Base-by-base conservation (phyloP, 2,888 invertebrate genomes). In the Phaonia tiefii region DNA sequence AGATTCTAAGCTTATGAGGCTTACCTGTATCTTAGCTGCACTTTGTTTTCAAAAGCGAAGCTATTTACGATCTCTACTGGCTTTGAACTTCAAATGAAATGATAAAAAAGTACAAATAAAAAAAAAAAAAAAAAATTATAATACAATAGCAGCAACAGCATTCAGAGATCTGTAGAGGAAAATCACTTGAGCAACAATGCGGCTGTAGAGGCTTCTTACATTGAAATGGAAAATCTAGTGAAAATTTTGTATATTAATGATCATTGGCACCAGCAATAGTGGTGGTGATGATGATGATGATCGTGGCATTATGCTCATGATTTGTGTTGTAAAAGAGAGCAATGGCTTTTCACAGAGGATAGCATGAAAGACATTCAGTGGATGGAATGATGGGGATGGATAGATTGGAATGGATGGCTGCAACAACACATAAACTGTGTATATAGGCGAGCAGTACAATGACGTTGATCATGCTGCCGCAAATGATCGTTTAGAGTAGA, bases 1-100 rank as follows among this genome's bases (percentile, higher is more conserved):
- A 3, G 31, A 31, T 31, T 31, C 31, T 31, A 5, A 5, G 3
- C 31, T 8, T 31, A 3, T 8, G 31, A 31, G 31, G 31, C 8
- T 8, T 31, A 31, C 8, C 31, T 31, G 31, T 31, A 5, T 31
- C 31, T n/a, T n/a, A n/a, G n/a, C n/a, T n/a, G n/a, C n/a, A n/a
- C n/a, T n/a, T n/a, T n/a, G n/a, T n/a, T n/a, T n/a, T 8, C 31
- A 3, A 31, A 31, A 31, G 8, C 8, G 31, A 31, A 31, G 3
- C 31, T 31, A 31, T 31, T 31, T 31, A 31, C 31, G 31, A 31
- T 20, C 42, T 70, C 73, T 73, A 8, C 58, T 80, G 80, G 80
- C 80, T 80, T 80, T 80, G 80, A 80, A 80, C 80, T 80, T 80
- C 71, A 75, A 80, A 77, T 71, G 71, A 67, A 80, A 51, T 65